phyloP scores from a whole-genome alignment of 92 coral and sea anemone species.

The Parazoanthus swiftii region DNA sequence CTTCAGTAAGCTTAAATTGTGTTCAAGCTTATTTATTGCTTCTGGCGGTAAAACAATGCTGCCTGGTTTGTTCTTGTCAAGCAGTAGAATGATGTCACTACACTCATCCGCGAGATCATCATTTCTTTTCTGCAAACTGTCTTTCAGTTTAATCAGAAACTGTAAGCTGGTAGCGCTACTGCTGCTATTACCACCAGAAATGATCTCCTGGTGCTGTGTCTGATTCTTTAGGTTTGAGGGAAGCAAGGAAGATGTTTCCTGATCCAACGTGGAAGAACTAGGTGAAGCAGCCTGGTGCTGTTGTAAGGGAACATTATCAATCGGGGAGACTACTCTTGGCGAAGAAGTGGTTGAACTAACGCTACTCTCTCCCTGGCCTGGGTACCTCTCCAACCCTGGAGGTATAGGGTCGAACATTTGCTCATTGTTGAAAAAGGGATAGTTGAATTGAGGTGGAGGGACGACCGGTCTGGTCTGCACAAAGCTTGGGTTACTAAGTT shows the following conservation, averaged over 20 bases:
- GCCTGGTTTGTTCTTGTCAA: not conserved
- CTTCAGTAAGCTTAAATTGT: slow-evolving; percentile 5
- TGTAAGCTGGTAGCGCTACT: not conserved
- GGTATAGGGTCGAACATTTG: not conserved
- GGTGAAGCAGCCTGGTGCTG: slow-evolving; percentile 1
- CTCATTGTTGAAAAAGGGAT: not conserved
- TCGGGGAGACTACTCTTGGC: not conserved
- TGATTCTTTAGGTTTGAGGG: not conserved
- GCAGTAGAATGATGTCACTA: slow-evolving; percentile 2
- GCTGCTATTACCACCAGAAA: not conserved
- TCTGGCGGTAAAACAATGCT: slow-evolving; percentile 26
- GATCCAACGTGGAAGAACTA: not conserved
- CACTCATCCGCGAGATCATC: not conserved
- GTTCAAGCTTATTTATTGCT: slow-evolving; percentile 9
- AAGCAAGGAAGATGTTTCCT: not conserved
- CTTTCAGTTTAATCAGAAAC: slow-evolving; percentile 12
- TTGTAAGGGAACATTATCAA: not conserved
- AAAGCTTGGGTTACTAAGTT: not conserved
- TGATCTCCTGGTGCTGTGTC: not conserved
- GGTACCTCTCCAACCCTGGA: not conserved
- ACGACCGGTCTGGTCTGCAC: not conserved
- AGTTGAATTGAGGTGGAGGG: not conserved
- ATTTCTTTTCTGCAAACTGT: slow-evolving; percentile 12
- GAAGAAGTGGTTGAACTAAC: not conserved
- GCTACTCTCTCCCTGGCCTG: not conserved